Conservation (phyloP, 2,888 invertebrate genomes). For the Rosalia funebris region DNA sequence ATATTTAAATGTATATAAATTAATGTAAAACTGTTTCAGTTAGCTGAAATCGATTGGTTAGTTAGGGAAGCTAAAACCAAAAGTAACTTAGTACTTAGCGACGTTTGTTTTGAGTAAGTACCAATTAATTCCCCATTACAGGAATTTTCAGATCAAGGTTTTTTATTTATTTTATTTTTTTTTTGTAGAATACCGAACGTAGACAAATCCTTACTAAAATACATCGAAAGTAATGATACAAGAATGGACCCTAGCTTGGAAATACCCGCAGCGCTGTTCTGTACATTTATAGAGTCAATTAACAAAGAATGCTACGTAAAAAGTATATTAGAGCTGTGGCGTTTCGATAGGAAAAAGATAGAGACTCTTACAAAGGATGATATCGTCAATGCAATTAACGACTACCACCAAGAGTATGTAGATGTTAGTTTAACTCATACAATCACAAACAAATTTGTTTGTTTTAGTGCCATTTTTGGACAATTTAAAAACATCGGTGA, state of each 20-base stretch:
- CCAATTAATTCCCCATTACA: background rate
- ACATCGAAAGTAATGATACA: constrained; percentile 35
- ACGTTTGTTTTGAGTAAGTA: constrained; percentile 68
- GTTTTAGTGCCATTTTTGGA: constrained; percentile 72
- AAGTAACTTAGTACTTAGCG: constrained; percentile 61
- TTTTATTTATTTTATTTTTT: too few relatives aligned
- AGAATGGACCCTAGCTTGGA: constrained; percentile 68
- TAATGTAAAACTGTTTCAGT: too few relatives aligned
- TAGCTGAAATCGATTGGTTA: constrained; percentile 50
- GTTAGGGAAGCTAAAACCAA: constrained; percentile 48
- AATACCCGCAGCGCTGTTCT: constrained; percentile 70
- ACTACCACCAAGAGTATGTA: constrained; percentile 64
- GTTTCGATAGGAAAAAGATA: constrained; percentile 68
- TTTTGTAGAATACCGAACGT: constrained; percentile 51
- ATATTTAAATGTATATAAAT: too few relatives aligned
- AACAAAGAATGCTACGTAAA: constrained; percentile 71
- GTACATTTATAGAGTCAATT: constrained; percentile 71
- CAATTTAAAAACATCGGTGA: constrained; percentile 72
- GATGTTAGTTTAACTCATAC: background rate
- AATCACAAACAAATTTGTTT: background rate
- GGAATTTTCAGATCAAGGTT: too few relatives aligned
- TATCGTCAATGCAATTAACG: constrained; percentile 72
- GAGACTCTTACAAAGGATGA: constrained; percentile 69
- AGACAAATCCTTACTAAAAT: constrained; percentile 44
- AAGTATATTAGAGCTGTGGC: constrained; percentile 79